Conservation (phyloP, 2,888 invertebrate genomes). For the Notodonta dromedarius region DNA sequence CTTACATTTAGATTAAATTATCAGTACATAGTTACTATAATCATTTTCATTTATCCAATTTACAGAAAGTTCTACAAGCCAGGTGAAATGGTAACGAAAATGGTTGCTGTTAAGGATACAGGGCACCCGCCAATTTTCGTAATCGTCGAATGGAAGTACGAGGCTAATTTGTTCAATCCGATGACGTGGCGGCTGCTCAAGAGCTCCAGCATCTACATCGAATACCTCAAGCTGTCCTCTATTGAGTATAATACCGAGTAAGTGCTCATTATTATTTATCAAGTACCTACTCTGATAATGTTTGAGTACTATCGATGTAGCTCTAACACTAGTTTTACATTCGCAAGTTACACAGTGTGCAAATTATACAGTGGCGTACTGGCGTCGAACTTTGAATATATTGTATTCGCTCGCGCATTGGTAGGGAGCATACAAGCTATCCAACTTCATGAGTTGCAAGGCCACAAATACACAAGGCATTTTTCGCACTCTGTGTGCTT, state of each 20-base stretch:
- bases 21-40: too few species aligned
- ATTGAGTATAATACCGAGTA: slow-evolving; percentile 89
- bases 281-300: not conserved
- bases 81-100: slow-evolving; percentile 86
- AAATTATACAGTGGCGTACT: too few species aligned
- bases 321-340: too few species aligned
- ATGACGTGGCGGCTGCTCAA: slow-evolving; percentile 92
- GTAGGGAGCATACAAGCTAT: too few species aligned
- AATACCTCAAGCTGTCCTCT: slow-evolving; percentile 88
- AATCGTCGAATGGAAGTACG: slow-evolving; percentile 91
- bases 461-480: too few species aligned
- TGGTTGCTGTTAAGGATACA: slow-evolving; percentile 88
- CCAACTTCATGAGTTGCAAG: too few species aligned
- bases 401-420: too few species aligned
- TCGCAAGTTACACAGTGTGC: too few species aligned
- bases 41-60: slow-evolving; percentile 13
- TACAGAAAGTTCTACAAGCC: slow-evolving; percentile 87
- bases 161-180: slow-evolving; percentile 91
- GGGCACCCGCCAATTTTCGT: slow-evolving; percentile 86
- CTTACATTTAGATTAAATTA: too few species aligned
- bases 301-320: too few species aligned
- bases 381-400: too few species aligned
- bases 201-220: slow-evolving; percentile 89
- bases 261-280: slow-evolving; percentile 41
- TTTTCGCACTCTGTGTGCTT: too few species aligned